These are phyloP conservation scores for Aplodontia rufa DNA, from an alignment of 2,113 vertebrate species.

Conservation along the genomic window DNA sequence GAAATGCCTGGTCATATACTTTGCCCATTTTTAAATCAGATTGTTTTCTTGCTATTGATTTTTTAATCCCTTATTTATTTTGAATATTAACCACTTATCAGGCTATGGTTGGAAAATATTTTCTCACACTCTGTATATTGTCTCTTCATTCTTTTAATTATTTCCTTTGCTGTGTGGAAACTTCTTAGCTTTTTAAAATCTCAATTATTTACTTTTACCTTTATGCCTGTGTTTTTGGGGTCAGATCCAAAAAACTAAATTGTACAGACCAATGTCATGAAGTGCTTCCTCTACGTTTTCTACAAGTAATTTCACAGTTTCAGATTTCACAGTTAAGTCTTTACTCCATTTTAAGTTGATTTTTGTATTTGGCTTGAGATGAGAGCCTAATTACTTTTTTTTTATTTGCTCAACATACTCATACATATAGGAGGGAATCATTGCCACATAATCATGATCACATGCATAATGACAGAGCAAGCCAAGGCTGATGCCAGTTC, in stretches of 20 bases:
- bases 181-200: neutral
- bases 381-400: neutral
- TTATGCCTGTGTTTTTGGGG: neutral
- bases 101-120: neutral
- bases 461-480: too few relatives aligned
- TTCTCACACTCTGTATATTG: too few relatives aligned
- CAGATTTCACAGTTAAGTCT: neutral
- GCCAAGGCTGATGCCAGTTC: too few relatives aligned
- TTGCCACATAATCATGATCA: too few relatives aligned
- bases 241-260: neutral
- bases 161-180: too few relatives aligned
- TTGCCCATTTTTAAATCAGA: neutral
- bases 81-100: neutral
- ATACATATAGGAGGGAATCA: too few relatives aligned
- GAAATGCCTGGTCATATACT: neutral
- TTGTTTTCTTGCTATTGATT: neutral
- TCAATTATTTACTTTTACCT: neutral
- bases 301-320: neutral
- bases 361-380: neutral
- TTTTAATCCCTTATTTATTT: neutral
- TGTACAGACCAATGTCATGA: neutral
- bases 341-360: neutral
- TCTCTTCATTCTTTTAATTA: too few relatives aligned
- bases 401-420: too few relatives aligned
- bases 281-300: neutral